Conservation (phyloP, 2,113 vertebrate species). For the Sander vitreus region DNA sequence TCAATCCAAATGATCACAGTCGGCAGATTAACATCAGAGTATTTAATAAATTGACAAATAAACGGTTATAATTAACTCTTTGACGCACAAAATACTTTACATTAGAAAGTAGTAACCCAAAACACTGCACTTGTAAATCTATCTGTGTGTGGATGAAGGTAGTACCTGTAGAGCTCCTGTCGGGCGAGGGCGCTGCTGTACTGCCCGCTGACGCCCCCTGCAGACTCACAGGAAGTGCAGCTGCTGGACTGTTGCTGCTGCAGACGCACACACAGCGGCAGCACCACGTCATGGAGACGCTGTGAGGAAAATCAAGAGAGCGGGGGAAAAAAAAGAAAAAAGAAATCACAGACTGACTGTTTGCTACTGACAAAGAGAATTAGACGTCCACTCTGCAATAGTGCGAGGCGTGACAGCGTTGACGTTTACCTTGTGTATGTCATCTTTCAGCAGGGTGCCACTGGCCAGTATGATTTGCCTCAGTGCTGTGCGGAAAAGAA, state of each 20-base stretch:
- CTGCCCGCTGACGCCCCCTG: constrained; percentile 77
- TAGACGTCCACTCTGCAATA: too few species aligned
- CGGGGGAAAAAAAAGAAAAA: not conserved
- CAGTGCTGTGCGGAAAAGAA: constrained; percentile 78
- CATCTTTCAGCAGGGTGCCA: constrained; percentile 90
- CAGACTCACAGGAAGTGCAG: constrained; percentile 58
- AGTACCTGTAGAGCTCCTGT: constrained; percentile 85
- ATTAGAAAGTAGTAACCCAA: not conserved
- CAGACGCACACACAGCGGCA: constrained; percentile 87
- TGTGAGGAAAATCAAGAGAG: constrained; percentile 50
- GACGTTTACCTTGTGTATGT: constrained; percentile 88
- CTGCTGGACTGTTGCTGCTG: constrained; percentile 85
- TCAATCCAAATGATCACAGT: too few species aligned
- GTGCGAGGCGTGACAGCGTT: accelerated
- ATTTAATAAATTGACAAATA: too few species aligned
- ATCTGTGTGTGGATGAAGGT: not conserved
- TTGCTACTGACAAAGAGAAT: not conserved
- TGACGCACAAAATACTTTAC: not conserved
- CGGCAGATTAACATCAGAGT: too few species aligned
- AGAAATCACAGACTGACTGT: not conserved
- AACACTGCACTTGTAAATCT: not conserved
- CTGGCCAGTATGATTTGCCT: constrained; percentile 86
- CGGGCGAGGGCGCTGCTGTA: constrained; percentile 85
- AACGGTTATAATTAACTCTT: not conserved
- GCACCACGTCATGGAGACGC: constrained; percentile 88